Conservation (phyloP, 2,797 vertebrate species). For the Typhlichthys subterraneus region DNA sequence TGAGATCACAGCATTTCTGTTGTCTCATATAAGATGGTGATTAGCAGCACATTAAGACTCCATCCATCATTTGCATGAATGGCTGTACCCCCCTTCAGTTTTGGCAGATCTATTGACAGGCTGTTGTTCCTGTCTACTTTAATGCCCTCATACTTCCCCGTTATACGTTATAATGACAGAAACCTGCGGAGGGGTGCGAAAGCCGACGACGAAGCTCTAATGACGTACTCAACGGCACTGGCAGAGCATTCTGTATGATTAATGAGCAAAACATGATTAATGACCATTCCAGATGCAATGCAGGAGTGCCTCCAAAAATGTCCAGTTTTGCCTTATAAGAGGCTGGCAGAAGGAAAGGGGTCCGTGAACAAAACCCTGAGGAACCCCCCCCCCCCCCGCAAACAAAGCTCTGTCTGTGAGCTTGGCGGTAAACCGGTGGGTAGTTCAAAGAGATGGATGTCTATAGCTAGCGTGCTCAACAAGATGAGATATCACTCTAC, state of each 20-base stretch:
- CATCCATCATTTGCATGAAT: constrained; percentile 53
- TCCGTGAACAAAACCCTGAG: constrained; percentile 35
- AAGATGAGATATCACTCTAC: constrained; percentile 33
- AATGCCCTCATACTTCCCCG: constrained; percentile 34
- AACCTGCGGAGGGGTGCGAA: constrained; percentile 49
- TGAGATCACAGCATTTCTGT: constrained; percentile 21
- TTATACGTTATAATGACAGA: constrained; percentile 39
- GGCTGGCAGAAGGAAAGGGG: constrained; percentile 36
- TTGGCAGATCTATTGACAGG: constrained; percentile 37
- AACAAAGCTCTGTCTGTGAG: constrained; percentile 22
- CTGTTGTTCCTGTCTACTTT: constrained; percentile 1
- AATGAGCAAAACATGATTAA: constrained; percentile 70
- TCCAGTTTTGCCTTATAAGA: constrained; percentile 16
- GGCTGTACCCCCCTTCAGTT: constrained; percentile 43
- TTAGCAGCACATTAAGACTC: constrained; percentile 41
- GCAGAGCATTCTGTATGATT: constrained; percentile 44
- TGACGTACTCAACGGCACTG: constrained; percentile 32
- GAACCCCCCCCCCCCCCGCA: constrained; percentile 34
- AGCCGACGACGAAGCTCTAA: constrained; percentile 33
- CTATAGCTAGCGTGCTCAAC: constrained; percentile 34
- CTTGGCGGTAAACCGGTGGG: constrained; percentile 61
- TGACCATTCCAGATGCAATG: constrained; percentile 56
- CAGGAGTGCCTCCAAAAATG: constrained; percentile 38
- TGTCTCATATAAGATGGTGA: constrained; percentile 39
- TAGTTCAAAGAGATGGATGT: constrained; percentile 50